Conservation (phyloP, 2,113 vertebrate genomes). For the Probosciger aterrimus region DNA sequence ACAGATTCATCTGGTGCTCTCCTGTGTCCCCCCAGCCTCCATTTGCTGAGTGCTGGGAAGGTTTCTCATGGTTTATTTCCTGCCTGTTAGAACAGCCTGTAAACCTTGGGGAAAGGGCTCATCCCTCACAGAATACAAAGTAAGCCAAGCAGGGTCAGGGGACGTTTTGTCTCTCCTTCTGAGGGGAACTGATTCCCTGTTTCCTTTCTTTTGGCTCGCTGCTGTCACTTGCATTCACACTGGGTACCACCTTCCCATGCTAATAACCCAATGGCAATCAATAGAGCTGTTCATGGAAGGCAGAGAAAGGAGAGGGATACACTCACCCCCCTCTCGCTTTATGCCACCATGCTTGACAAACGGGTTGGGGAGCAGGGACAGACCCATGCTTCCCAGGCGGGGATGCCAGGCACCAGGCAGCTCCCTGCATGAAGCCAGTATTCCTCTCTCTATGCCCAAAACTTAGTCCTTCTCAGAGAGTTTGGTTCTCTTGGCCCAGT, state of each 20-base stretch:
- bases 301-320: constrained; percentile 5
- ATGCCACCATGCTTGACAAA: not conserved
- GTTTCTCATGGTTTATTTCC: constrained; percentile 27
- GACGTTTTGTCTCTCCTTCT: constrained; percentile 25
- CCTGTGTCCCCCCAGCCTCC: not conserved
- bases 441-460: not conserved
- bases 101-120: constrained; percentile 7
- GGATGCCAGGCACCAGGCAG: not conserved
- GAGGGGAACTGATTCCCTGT: constrained; percentile 15
- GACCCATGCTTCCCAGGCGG: not conserved
- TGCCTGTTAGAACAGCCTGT: not conserved
- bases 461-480: not conserved
- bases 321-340: not conserved
- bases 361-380: not conserved
- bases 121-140: constrained; percentile 44
- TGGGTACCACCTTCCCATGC: constrained; percentile 59
- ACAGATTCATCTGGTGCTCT: not conserved
- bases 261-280: constrained; percentile 52
- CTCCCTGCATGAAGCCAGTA: fast-evolving
- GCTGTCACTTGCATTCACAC: constrained; percentile 58
- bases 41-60: not conserved
- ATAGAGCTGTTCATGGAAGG: constrained; percentile 54
- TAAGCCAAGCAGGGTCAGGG: constrained; percentile 28
- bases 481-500: not conserved
- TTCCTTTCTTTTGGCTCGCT: constrained; percentile 46